A percentile compares a stretch with the other conserved stretches of the same genome.
Evolutionary conservation across 2,888 invertebrate genomes (phyloP).

Genomic region (Gerosis bhagava): DNA sequence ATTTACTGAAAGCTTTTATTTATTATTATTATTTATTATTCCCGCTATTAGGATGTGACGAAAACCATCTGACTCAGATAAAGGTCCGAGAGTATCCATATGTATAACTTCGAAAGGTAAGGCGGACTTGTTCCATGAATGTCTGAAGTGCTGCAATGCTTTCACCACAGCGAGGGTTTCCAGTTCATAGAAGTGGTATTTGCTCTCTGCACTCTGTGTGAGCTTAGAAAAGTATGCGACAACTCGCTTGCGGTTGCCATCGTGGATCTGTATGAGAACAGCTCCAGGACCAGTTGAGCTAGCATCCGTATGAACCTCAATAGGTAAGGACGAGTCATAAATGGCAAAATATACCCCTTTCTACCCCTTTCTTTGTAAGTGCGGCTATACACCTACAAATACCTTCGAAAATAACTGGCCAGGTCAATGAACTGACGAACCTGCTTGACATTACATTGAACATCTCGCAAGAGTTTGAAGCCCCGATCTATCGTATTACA

Average conservation of each 20-base stretch:
- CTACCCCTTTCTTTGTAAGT: no score
- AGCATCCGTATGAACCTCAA: constrained; percentile 2
- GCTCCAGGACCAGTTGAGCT: not conserved
- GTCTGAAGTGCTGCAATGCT: constrained; percentile 30
- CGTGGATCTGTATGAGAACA: not conserved
- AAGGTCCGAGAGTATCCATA: not conserved
- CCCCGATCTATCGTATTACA: no score
- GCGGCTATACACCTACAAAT: no score
- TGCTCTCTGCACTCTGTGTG: constrained; percentile 27
- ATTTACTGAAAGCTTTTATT: constrained; percentile 2
- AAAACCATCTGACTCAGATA: not conserved
- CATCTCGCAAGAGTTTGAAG: no score
- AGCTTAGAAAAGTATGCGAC: constrained; percentile 16
- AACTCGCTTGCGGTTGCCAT: not conserved
- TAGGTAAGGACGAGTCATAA: not conserved
- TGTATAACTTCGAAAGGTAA: not conserved
- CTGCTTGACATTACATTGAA: no score
- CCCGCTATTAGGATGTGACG: no score
- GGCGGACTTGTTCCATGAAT: constrained; percentile 6
- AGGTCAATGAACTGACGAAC: no score
- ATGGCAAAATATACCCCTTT: no score
- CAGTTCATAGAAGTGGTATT: constrained; percentile 30
- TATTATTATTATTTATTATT: no score
- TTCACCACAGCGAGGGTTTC: constrained; percentile 31
- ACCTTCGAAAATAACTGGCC: no score